Conservation (phyloP, 2,888 invertebrate genomes). For the Orthonevra nobilis region DNA sequence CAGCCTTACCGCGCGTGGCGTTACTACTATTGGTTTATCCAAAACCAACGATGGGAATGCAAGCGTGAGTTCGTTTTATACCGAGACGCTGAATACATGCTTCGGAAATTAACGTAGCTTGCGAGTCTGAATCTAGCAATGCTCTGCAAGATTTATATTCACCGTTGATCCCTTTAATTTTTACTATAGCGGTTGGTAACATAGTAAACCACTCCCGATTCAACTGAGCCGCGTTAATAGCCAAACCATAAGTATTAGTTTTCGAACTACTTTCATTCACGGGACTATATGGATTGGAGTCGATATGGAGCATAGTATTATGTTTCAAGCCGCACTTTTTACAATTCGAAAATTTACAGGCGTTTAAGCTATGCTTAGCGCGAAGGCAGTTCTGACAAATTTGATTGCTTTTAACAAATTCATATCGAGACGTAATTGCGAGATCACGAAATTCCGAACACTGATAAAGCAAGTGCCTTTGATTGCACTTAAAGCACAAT, state of each 20-base stretch:
- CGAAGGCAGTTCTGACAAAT: constrained; percentile 25
- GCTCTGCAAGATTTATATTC: constrained; percentile 14
- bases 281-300: too few species aligned
- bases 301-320: too few species aligned
- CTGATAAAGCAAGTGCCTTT: constrained; percentile 18
- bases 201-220: neutral
- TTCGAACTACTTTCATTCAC: neutral
- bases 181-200: constrained; percentile 12
- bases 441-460: constrained; percentile 1
- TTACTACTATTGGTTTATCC: neutral
- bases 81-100: neutral
- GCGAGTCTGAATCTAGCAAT: constrained; percentile 24
- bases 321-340: constrained; percentile 9
- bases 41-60: too few species aligned
- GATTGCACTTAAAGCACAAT: constrained; percentile 21
- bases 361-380: neutral
- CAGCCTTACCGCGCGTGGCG: constrained; percentile 13
- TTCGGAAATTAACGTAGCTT: constrained; percentile 29
- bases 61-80: constrained; percentile 17
- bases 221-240: too few species aligned
- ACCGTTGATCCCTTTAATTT: neutral
- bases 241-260: too few species aligned
- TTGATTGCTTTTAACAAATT: constrained; percentile 15
- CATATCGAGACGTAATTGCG: neutral
- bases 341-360: constrained; percentile 11